Evolutionary conservation across 2,888 invertebrate genomes (phyloP), one percentile per base, ranked within the genome.

Genomic region (Caenorhabditis japonica): DNA sequence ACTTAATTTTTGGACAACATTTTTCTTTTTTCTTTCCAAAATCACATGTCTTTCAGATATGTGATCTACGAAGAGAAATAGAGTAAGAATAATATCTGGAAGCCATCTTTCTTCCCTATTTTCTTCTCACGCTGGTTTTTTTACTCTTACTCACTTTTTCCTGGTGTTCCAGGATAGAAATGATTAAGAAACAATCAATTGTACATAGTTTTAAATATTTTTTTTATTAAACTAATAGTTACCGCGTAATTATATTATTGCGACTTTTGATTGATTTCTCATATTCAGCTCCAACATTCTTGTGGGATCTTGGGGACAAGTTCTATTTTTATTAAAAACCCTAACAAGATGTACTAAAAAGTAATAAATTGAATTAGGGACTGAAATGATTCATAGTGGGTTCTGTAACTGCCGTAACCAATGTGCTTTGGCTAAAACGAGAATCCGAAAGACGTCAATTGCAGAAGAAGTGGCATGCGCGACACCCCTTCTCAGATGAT

Each of bases 1-100:
- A 62, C 62, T 62, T 62, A 62, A 62, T 71, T 71, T 53, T 60
- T 47, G 59, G 41, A 39, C 59, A 55, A 52, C 55, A 52, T 33
- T 15, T 19, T 53, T 53, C n/a, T 39, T 36, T 34, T 27, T 15
- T 33, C 30, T 51, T 47, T 21, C 38, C 33, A 17, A 34, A 46
- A 55, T 41, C 53, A 56, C 55, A 41, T 55, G 55, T 27, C 39
- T 55, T 33, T 34, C 30, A 43, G 47, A 47, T 51, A 36, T 61
- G 38, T 17, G 33, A 49, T 62, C 44, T 44, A 33, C 12, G 1
- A 0, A 25, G 17, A 4, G 21, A n/a, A n/a, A n/a, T n/a, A n/a
- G 30, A 30, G 30, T 7, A 30, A 30, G 10, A 30, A 7, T 30
- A 10, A 10, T 7, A 30, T 5, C 30, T 41, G 30, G 55, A 64